Conservation (phyloP, 2,113 vertebrate genomes). For the Cairina moschata region DNA sequence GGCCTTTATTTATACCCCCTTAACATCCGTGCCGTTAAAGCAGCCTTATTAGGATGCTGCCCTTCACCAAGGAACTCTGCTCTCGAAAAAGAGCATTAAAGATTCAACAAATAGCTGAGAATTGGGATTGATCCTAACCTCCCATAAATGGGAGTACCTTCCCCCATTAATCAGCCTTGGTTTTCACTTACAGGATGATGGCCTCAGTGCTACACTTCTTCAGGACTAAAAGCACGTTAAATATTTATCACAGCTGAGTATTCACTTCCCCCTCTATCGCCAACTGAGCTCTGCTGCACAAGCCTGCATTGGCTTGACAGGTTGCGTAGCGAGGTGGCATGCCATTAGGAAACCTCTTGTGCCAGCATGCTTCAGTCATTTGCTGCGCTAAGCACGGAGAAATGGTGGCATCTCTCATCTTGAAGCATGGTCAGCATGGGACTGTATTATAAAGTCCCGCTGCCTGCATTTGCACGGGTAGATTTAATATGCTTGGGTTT, state of each 20-base stretch:
- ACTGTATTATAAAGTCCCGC: not conserved
- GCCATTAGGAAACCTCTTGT: constrained; percentile 66
- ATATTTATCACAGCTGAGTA: constrained; percentile 75
- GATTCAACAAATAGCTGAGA: constrained; percentile 73
- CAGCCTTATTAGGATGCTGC: constrained; percentile 62
- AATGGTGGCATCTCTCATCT: constrained; percentile 45
- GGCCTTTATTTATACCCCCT: constrained; percentile 58
- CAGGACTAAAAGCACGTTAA: constrained; percentile 76
- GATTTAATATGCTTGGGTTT: constrained; percentile 5
- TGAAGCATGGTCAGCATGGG: constrained; percentile 34
- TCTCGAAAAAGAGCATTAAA: constrained; percentile 67
- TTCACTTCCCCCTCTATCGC: constrained; percentile 60
- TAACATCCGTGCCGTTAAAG: constrained; percentile 55
- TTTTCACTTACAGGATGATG: constrained; percentile 68
- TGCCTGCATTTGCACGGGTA: not conserved
- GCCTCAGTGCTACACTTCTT: constrained; percentile 64
- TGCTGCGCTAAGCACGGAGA: constrained; percentile 13
- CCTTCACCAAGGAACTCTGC: constrained; percentile 63
- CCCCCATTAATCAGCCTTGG: constrained; percentile 73
- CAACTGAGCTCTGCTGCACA: constrained; percentile 53
- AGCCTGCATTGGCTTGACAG: constrained; percentile 1
- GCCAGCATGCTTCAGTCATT: constrained; percentile 5
- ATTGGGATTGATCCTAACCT: constrained; percentile 73
- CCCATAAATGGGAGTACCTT: constrained; percentile 71
- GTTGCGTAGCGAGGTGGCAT: constrained; percentile 47